Evolutionary conservation across 2,113 vertebrate genomes (phyloP).

Genomic region (Calidris pygmaea): DNA sequence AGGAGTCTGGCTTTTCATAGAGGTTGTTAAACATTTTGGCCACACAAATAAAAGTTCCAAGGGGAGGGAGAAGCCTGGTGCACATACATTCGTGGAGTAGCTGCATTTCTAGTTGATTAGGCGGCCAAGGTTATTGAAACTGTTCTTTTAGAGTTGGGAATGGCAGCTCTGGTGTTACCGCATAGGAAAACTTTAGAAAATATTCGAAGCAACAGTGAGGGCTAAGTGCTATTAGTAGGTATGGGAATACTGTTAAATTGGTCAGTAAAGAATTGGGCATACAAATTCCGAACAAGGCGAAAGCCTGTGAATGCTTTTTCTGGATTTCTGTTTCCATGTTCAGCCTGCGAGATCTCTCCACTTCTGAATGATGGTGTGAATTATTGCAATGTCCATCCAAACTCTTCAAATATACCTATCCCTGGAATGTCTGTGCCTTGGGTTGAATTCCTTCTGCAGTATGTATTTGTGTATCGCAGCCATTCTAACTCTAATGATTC

Average conservation of each 20-base stretch:
- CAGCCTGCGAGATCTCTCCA: fast-evolving
- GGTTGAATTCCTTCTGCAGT: background rate
- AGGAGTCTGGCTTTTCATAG: background rate
- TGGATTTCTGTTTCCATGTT: background rate
- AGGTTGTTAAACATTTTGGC: background rate
- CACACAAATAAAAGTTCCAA: background rate
- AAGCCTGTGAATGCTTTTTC: background rate
- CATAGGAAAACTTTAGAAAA: background rate
- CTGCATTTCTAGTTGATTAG: background rate
- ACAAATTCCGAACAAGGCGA: background rate
- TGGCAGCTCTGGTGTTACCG: background rate
- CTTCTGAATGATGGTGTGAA: background rate
- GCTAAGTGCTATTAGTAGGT: background rate
- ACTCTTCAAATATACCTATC: background rate
- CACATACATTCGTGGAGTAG: background rate
- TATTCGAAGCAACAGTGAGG: background rate
- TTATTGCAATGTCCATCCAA: background rate
- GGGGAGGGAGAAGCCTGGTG: background rate
- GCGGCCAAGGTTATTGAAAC: background rate
- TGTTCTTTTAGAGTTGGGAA: background rate
- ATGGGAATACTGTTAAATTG: too few species aligned
- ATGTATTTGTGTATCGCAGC: background rate
- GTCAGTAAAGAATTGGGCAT: background rate
- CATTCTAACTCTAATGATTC: background rate
- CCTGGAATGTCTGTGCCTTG: background rate